Evolutionary conservation across 2,888 invertebrate genomes (phyloP), one percentile per base, ranked within the genome.

Genomic region (Vannuccia rotundouncinata): DNA sequence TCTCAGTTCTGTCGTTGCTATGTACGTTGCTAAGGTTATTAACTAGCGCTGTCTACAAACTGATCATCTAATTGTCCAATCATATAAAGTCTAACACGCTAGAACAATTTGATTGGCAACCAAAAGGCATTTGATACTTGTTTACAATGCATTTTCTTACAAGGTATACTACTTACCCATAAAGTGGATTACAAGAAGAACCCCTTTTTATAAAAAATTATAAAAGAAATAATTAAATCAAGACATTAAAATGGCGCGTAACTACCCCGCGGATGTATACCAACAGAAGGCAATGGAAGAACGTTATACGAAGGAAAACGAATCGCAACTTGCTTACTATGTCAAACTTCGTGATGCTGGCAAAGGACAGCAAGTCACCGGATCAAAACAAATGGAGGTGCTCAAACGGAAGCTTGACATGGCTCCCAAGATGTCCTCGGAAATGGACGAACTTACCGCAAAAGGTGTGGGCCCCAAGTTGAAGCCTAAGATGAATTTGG

Each of bases 201-300:
- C n/a, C n/a, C n/a, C n/a, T n/a, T n/a, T n/a, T n/a, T n/a, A n/a
- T n/a, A n/a, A n/a, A n/a, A n/a, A n/a, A n/a, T n/a, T n/a, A n/a
- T n/a, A n/a, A n/a, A n/a, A n/a, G n/a, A n/a, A n/a, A n/a, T n/a
- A n/a, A n/a, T n/a, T n/a, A n/a, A n/a, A n/a, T n/a, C n/a, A n/a
- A n/a, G n/a, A n/a, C n/a, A n/a, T n/a, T n/a, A 77, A 60, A 45
- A 79, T 79, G 79, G 79, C 79, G 10, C 73, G 80, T 31, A 80
- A 80, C 29, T 80, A 77, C 30, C 79, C 80, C 25, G 74, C 74
- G 1, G 79, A 79, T 31, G 73, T 74, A 0, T 31, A 76, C 28
- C 77, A 31, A 28, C 80, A 80, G 79, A 80, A 80, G 28, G 77
- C 76, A 22, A 29, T 80, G 78, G 75, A 77, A 31, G 80, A 80